Evolutionary conservation across 1,140 invertebrate genomes (phyloP).

Genomic region (Camponotus pennsylvanicus): DNA sequence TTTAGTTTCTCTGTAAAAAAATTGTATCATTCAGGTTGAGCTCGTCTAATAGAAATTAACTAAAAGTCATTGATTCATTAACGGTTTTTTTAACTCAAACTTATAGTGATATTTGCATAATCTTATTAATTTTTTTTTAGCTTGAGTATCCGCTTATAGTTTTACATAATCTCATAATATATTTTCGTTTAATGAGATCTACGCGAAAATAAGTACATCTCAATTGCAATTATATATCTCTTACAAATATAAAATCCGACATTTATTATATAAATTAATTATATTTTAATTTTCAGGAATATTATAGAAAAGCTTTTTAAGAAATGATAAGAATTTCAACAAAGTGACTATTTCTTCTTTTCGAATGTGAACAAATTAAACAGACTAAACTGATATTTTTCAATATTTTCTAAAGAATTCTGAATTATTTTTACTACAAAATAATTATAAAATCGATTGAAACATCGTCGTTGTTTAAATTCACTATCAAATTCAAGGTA

Average conservation of each 20-base stretch:
- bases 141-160: neutral
- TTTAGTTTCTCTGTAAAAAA: constrained; percentile 69
- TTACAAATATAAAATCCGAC: neutral
- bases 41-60: neutral
- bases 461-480: neutral
- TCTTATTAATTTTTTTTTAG: neutral
- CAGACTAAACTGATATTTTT: neutral
- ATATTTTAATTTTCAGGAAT: neutral
- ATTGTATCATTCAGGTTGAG: neutral
- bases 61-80: neutral
- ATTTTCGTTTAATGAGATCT: neutral
- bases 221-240: constrained; percentile 1
- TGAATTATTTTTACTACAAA: neutral
- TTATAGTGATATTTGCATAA: neutral
- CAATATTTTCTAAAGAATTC: neutral
- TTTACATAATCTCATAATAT: constrained; percentile 26
- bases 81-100: neutral
- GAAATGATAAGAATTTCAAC: neutral
- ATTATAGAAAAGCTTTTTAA: neutral
- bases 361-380: neutral
- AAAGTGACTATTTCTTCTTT: neutral
- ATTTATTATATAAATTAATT: neutral
- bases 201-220: neutral
- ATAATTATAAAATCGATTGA: neutral
- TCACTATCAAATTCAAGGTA: neutral